Evolutionary conservation across 1,140 invertebrate species (phyloP).

Genomic region (Drosophila saltans): DNA sequence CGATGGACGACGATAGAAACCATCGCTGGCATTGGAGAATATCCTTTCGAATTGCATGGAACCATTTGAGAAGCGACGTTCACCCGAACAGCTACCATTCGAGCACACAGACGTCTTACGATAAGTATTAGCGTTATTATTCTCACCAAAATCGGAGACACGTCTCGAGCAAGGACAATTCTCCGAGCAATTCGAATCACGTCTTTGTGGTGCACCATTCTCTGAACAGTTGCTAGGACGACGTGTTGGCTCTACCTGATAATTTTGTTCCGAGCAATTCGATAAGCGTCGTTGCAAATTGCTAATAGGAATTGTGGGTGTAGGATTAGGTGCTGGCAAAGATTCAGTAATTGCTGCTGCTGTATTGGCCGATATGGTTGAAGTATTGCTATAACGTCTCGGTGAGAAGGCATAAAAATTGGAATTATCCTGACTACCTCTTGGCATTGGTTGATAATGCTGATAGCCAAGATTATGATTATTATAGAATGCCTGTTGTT

Average conservation of each 20-base stretch:
- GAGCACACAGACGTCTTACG: conserved; percentile 78
- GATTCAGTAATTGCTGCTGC: conserved; percentile 54
- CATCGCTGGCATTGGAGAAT: conserved; percentile 77
- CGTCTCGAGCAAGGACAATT: conserved; percentile 75
- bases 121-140: conserved; percentile 44
- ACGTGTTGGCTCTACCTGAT: conserved; percentile 37
- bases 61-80: conserved; percentile 78
- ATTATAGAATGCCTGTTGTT: conserved; percentile 35
- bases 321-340: conserved; percentile 43
- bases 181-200: conserved; percentile 81
- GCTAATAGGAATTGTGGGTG: conserved; percentile 39
- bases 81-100: conserved; percentile 67
- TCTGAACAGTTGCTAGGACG: conserved; percentile 78
- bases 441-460: conserved; percentile 58
- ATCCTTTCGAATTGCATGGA: conserved; percentile 79
- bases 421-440: conserved; percentile 10
- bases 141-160: conserved; percentile 67
- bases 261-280: conserved; percentile 77
- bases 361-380: conserved; percentile 71
- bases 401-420: conserved; percentile 72
- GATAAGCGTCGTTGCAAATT: conserved; percentile 68
- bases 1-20: conserved; percentile 76
- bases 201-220: conserved; percentile 60
- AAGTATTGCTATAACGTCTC: conserved; percentile 77
- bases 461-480: conserved; percentile 47